phyloP scores from a whole-genome alignment of 2,113 vertebrate species.

The Perccottus glenii region DNA sequence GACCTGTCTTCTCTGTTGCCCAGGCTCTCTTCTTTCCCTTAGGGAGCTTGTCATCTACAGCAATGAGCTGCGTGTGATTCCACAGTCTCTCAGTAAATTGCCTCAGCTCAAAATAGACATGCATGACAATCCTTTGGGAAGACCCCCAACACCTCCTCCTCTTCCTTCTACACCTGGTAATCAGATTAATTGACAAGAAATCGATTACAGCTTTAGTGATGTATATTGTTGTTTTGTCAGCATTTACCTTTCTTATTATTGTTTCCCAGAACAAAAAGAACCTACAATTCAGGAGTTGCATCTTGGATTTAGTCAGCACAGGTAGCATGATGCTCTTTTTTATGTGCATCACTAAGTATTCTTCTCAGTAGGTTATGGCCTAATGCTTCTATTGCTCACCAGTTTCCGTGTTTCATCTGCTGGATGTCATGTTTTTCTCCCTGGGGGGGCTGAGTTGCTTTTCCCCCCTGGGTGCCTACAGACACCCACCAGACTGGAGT shows the following conservation, averaged over 20 bases:
- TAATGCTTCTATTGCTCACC: conserved; percentile 34
- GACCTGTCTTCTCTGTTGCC: neutral
- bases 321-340: conserved; percentile 53
- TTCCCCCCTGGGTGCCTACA: conserved; percentile 75
- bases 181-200: neutral
- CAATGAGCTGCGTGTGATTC: conserved; percentile 74
- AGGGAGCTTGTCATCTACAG: conserved; percentile 74
- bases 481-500: conserved; percentile 60
- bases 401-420: conserved; percentile 78
- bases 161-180: conserved; percentile 41
- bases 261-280: conserved; percentile 45
- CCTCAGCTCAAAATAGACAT: conserved; percentile 74
- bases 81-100: conserved; percentile 66
- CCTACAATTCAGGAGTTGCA: conserved; percentile 72
- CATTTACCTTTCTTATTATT: neutral
- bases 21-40: conserved; percentile 76
- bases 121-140: conserved; percentile 78
- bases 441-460: conserved; percentile 79
- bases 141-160: conserved; percentile 68
- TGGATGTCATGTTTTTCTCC: conserved; percentile 80
- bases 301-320: conserved; percentile 72
- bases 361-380: conserved; percentile 1
- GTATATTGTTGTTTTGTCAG: too few relatives aligned
- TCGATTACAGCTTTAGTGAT: neutral
- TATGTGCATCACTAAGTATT: neutral